Base-by-base conservation (phyloP, 2,113 vertebrate species). In the Azemiops feae region DNA sequence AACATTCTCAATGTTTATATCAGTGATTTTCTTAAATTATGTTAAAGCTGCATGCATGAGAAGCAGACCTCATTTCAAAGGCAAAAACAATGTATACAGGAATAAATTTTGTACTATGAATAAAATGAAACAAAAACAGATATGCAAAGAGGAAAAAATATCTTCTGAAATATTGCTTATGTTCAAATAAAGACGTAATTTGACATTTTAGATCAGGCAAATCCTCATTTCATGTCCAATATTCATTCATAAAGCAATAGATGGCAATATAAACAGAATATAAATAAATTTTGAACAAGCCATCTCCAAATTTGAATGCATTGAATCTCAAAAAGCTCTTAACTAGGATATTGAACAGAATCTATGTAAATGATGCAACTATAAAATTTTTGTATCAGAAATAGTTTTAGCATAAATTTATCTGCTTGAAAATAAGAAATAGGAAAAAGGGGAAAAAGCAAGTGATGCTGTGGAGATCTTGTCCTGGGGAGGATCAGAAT, bases 121-220 rank as follows among this genome's bases (percentile, higher is more conserved):
- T 90, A 85, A 89, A 95, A 43, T 4, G 91, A 95, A 39, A 27
- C 45, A 94, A 86, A 86, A 93, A 25, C 54, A 50, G 9, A 60
- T 8, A 91, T 55, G 25, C 53, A 57, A 64, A 39, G 74, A 53
- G 91, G 50, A 25, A 45, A 57, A 57, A 69, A 27, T 85, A 94
- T 39, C 20, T 89, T 16, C 54, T 88, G 54, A 0, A 57, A 74
- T 92, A 93, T 69, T 34, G 92, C 95, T 94, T 92, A 90, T 92
- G 55, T 93, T 93, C 69, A 95, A 93, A 94, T 93, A 60, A 22
- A 27, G 47, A 43, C 89, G 92, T 86, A 91, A 92, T 85, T 95
- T 95, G 94, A 90, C 34, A 85, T 94, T 93, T 95, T 92, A 2
- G 92, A 81, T 93, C 92, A 96, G 47, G 92, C 27, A 92, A 91